These are phyloP conservation scores for Eulimnadia texana DNA, from an alignment of 1,140 invertebrate genomes.

Conservation along the genomic window DNA sequence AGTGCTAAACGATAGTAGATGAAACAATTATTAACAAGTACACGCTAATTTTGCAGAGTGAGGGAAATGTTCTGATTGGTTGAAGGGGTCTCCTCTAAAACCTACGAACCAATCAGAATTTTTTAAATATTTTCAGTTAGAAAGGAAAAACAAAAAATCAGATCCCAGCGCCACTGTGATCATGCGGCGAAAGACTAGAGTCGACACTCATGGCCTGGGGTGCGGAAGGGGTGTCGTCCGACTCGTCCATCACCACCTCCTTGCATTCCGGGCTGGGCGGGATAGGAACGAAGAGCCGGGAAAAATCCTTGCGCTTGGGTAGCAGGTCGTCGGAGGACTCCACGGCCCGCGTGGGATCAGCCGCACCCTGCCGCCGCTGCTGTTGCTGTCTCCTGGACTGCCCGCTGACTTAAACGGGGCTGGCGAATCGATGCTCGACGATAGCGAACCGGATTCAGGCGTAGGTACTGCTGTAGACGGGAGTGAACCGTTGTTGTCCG, in stretches of 20 bases:
- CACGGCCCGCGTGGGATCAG: background rate
- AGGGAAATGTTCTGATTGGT: too few relatives aligned
- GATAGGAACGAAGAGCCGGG: constrained; percentile 5
- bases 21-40: too few relatives aligned
- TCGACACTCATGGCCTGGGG: constrained; percentile 11
- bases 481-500: background rate
- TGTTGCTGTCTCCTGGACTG: background rate
- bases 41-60: too few relatives aligned
- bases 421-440: background rate
- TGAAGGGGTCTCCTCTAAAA: too few relatives aligned
- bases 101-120: too few relatives aligned
- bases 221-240: background rate
- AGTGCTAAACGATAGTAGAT: too few relatives aligned
- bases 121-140: too few relatives aligned
- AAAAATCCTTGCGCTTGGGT: constrained; percentile 2
- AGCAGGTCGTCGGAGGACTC: background rate
- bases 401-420: background rate
- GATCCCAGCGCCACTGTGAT: background rate
- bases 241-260: constrained; percentile 1
- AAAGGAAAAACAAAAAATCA: too few relatives aligned
- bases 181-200: constrained; percentile 9
- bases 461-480: background rate
- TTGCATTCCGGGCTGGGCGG: background rate
- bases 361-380: background rate
- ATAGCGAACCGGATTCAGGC: background rate